Conservation (phyloP, 2,888 invertebrate genomes). For the Heliconius cydno region DNA sequence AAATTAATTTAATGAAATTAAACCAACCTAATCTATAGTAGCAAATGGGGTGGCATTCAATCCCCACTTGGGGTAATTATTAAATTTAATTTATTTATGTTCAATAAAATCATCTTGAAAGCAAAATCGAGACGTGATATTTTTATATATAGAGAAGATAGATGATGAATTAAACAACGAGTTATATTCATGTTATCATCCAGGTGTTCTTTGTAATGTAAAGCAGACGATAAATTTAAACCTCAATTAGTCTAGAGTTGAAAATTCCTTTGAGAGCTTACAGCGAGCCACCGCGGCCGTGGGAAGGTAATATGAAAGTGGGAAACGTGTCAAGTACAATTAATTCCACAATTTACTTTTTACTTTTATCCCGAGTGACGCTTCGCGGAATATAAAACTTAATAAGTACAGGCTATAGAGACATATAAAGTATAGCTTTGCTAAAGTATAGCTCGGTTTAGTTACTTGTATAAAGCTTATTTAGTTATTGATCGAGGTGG, state of each 20-base stretch:
- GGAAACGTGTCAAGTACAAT: slow-evolving; percentile 30
- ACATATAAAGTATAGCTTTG: background rate
- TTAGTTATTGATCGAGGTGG: too few relatives aligned
- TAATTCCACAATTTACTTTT: slow-evolving; percentile 22
- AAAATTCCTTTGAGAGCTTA: slow-evolving; percentile 35
- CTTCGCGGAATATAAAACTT: background rate
- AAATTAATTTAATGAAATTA: too few relatives aligned
- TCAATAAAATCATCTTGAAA: too few relatives aligned
- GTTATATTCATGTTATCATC: background rate
- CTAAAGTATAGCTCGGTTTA: background rate
- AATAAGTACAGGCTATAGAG: background rate
- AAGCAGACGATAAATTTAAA: slow-evolving; percentile 25
- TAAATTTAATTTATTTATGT: too few relatives aligned
- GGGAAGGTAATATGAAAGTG: slow-evolving; percentile 26
- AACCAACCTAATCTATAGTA: too few relatives aligned
- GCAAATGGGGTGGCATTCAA: too few relatives aligned
- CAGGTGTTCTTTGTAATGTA: slow-evolving; percentile 27
- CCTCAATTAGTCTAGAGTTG: slow-evolving; percentile 18
- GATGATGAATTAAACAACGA: background rate
- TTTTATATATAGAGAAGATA: too few relatives aligned
- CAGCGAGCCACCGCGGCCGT: slow-evolving; percentile 32
- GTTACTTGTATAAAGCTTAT: background rate
- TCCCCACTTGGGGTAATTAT: too few relatives aligned
- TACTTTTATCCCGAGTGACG: background rate
- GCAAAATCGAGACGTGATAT: too few relatives aligned